Evolutionary conservation across 2,113 vertebrate species (phyloP), one percentile per base, ranked within the genome.

Genomic region (Epinephelus moara): DNA sequence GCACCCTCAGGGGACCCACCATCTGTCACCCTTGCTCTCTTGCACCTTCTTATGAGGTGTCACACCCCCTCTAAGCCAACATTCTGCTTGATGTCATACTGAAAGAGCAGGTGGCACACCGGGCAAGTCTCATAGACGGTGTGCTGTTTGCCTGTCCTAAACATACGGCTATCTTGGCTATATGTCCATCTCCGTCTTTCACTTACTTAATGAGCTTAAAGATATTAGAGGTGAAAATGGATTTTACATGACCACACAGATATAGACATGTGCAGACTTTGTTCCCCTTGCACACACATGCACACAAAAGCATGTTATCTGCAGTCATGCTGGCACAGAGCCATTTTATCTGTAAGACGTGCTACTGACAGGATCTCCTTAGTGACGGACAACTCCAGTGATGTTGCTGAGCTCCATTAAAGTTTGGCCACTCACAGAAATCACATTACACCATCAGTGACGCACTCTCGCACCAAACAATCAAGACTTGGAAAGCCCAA

Each of bases 31-130:
- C 63, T 53, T 6, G 11, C 82, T 76, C 79, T 80, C 79, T 72
- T 66, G 71, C 84, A 80, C 88, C 86, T 90, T 85, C 85, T 89
- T 63, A 80, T 30, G 74, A 90, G 88, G 86, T 85, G 87, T 78
- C 80, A 70, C 76, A 50, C 68, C 66, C 75, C 63, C 81, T 82
- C 72, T 23, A 57, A 78, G 47, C 30, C 55, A 86, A 68, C 81
- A 84, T 61, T 85, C 81, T 85, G 91, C 82, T 85, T 86, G 68
- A 89, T 89, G 88, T 91, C 85, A 88, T 70, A 80, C 62, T 81
- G 61, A 85, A 72, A 84, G 85, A 81, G 40, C 83, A 77, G 79
- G 47, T 72, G 3, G 75, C 78, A 74, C 33, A 37, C 4, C 1
- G 33, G 33, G 33, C 33, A 37, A 37, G 33, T 37, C 33, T 30